These are phyloP conservation scores for Drosophila stalkeri DNA, from an alignment of 2,888 invertebrate species.

Conservation along the genomic window DNA sequence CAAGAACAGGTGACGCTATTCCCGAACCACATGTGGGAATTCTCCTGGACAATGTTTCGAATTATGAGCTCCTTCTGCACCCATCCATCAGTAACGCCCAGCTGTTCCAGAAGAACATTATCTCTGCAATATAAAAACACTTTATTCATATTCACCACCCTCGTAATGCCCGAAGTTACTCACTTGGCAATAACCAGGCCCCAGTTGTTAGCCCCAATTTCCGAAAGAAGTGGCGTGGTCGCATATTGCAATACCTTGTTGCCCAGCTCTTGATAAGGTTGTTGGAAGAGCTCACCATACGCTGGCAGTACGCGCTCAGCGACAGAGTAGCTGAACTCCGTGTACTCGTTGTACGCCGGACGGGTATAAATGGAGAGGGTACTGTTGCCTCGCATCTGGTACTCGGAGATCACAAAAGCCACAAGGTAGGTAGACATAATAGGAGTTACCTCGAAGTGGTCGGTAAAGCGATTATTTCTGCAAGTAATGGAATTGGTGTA, in stretches of 20 bases:
- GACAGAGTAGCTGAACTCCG: conserved; percentile 87
- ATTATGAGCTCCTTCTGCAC: not conserved
- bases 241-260: not conserved
- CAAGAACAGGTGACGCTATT: not conserved
- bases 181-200: not conserved
- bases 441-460: conserved; percentile 84
- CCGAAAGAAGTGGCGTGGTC: not conserved
- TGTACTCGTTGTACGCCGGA: conserved; percentile 88
- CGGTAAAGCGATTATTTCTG: conserved; percentile 63
- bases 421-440: conserved; percentile 92
- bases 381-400: conserved; percentile 70
- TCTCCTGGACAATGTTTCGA: not conserved
- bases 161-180: not conserved
- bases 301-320: conserved; percentile 53
- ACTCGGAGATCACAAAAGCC: conserved; percentile 90
- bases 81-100: conserved; percentile 1
- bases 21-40: conserved; percentile 10
- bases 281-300: conserved; percentile 27
- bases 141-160: too few species aligned
- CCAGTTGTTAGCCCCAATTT: not conserved
- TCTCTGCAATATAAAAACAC: not conserved
- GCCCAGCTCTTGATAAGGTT: not conserved
- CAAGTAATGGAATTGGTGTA: not conserved
- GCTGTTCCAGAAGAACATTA: not conserved
- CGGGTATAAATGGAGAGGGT: conserved; percentile 88